These are phyloP conservation scores for Ctenopoma kingsleyae DNA, from an alignment of 2,797 vertebrate genomes.

Conservation along the genomic window DNA sequence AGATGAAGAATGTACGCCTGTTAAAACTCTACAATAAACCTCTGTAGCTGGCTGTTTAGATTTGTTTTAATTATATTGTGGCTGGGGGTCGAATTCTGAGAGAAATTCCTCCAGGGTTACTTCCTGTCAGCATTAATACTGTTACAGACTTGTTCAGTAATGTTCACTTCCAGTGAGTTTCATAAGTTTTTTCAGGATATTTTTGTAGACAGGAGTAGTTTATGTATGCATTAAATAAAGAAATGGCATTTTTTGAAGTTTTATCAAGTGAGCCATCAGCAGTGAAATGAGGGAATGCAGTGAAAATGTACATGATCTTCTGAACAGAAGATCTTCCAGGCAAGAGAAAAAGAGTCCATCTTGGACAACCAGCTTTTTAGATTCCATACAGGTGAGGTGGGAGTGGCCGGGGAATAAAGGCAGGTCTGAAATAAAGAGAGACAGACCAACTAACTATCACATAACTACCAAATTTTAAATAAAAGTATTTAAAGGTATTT, in stretches of 20 bases:
- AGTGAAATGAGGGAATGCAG: no score
- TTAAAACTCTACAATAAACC: conserved; percentile 56
- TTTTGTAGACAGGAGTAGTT: conserved; percentile 11
- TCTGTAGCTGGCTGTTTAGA: conserved; percentile 59
- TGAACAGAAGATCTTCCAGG: no score
- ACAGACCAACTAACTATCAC: no score
- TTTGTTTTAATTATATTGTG: conserved; percentile 72
- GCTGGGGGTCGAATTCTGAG: conserved; percentile 60
- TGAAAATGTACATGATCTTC: no score
- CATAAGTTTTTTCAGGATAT: conserved; percentile 13
- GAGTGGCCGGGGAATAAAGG: no score
- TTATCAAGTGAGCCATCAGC: no score
- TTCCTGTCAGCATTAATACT: conserved; percentile 62
- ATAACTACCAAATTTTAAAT: no score
- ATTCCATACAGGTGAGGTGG: no score
- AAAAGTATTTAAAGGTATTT: no score
- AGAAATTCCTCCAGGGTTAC: conserved; percentile 53
- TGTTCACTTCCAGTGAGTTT: conserved; percentile 40
- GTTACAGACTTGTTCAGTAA: conserved; percentile 38
- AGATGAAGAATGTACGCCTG: conserved; percentile 55
- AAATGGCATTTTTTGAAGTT: background rate
- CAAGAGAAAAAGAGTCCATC: no score
- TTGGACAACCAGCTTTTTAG: no score
- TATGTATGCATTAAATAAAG: background rate
- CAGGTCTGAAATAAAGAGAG: no score